phyloP scores from a whole-genome alignment of 2,888 invertebrate genomes.

The Caenorhabditis macrosperma region DNA sequence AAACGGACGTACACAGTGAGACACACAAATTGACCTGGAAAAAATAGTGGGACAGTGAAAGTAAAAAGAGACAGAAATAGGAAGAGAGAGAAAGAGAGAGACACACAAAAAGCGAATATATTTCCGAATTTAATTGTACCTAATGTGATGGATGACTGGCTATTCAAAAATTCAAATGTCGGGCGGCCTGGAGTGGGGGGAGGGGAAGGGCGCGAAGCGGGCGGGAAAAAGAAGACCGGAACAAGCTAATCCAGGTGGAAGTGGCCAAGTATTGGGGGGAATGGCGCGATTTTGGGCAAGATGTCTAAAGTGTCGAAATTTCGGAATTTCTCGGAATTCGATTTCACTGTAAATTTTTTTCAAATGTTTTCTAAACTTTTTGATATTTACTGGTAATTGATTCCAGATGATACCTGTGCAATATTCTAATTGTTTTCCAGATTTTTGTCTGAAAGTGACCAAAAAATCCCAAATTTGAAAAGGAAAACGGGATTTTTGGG shows the following conservation, averaged over 20 bases:
- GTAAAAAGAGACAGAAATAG: slow-evolving; percentile 4
- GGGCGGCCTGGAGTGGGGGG: neutral
- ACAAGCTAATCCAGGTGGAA: slow-evolving; percentile 3
- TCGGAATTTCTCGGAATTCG: too few species aligned
- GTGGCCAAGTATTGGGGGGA: neutral
- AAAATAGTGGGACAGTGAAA: slow-evolving; percentile 37
- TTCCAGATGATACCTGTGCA: too few species aligned
- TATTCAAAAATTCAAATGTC: slow-evolving; percentile 11
- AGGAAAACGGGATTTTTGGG: too few species aligned
- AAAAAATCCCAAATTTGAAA: too few species aligned
- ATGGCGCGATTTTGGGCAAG: neutral
- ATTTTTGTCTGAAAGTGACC: too few species aligned
- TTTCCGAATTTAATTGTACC: slow-evolving; percentile 51
- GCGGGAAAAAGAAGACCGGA: neutral
- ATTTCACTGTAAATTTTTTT: too few species aligned
- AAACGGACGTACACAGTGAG: neutral
- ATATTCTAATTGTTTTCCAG: too few species aligned
- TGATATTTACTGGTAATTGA: too few species aligned
- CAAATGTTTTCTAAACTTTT: too few species aligned
- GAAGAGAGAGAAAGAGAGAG: slow-evolving; percentile 21
- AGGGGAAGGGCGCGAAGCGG: slow-evolving; percentile 10
- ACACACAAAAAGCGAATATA: slow-evolving; percentile 14
- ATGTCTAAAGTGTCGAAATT: neutral
- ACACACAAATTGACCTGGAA: slow-evolving; percentile 42
- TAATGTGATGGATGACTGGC: slow-evolving; percentile 46